Evolutionary conservation across 2,797 vertebrate species (phyloP), one percentile per base, ranked within the genome.

Genomic region (Lacerta bilineata): DNA sequence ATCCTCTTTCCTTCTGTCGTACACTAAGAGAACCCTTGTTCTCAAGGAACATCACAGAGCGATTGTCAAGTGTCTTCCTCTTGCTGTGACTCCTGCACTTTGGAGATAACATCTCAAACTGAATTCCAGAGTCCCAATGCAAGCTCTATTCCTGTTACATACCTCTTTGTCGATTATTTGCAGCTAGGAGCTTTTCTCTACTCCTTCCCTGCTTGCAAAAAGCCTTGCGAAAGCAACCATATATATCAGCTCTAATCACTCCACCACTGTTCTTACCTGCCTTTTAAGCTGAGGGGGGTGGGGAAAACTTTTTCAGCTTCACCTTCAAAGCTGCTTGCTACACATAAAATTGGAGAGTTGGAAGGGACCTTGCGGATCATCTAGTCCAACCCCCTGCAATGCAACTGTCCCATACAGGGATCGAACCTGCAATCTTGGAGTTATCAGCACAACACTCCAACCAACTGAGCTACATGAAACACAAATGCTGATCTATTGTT

Each of bases 1-100:
- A 93, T 83, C 72, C 88, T 80, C 25, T 93, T 80, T 93, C 18
- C 79, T 88, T 69, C 59, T 88, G n/a, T 55, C 82, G 29, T 0
- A 3, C 72, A 88, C 81, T 0, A 1, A 94, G 77, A 87, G 85
- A 46, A 90, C 43, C 59, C 93, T 88, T 93, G 77, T 90, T 95
- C 94, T 88, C 69, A 81, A 91, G 91, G 39, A 90, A 1, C 66
- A 87, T 90, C 87, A 88, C 36, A 86, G 59, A 88, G 87, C 0
- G 81, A 23, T 80, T 92, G 92, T 84, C 88, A 84, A 46, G 90
- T 86, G 91, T 83, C n/a, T 87, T 86, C 82, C 78, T 80, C 75
- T 84, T 91, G 4, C 80, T 89, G 87, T 29, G 50, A 92, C 61
- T 84, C 72, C 61, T 83, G 17, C 76, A 93, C 36, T 46, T 87